A percentile compares a stretch with the other conserved stretches of the same genome.
phyloP scores from a whole-genome alignment of 2,797 vertebrate genomes.

The Gephyroberyx darwinii region DNA sequence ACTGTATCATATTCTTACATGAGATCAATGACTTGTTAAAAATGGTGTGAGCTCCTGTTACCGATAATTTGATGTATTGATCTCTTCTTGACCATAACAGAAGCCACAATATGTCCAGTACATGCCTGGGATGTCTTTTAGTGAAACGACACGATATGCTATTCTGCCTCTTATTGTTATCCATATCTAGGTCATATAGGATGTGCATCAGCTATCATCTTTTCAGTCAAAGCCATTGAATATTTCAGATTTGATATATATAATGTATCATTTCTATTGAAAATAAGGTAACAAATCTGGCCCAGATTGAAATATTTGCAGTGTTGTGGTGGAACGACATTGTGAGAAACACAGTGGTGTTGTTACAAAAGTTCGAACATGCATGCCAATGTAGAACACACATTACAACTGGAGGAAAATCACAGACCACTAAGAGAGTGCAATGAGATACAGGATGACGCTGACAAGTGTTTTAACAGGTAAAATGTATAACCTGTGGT shows the following conservation, averaged over 20 bases:
- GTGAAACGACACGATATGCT: slow-evolving; percentile 45
- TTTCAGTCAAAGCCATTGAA: slow-evolving; percentile 42
- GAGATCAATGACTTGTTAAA: slow-evolving; percentile 70
- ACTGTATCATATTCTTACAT: slow-evolving; percentile 61
- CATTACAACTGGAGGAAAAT: slow-evolving; percentile 2
- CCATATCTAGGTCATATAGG: slow-evolving; percentile 51
- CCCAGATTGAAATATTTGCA: slow-evolving; percentile 72
- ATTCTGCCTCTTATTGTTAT: slow-evolving; percentile 32
- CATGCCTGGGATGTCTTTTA: slow-evolving; percentile 39
- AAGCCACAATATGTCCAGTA: slow-evolving; percentile 53
- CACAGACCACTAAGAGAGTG: slow-evolving; percentile 3
- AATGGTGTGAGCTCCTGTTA: slow-evolving; percentile 69
- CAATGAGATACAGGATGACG: slow-evolving; percentile 28
- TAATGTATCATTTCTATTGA: slow-evolving; percentile 5
- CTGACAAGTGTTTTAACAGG: slow-evolving; percentile 39
- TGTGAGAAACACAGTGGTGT: slow-evolving; percentile 27
- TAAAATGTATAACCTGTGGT: slow-evolving; percentile 2
- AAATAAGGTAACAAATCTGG: slow-evolving; percentile 48
- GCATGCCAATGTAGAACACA: slow-evolving; percentile 47
- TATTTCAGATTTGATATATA: slow-evolving; percentile 13
- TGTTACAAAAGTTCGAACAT: slow-evolving; percentile 42
- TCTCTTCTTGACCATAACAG: slow-evolving; percentile 52
- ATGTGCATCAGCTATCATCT: slow-evolving; percentile 19
- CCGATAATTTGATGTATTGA: slow-evolving; percentile 76
- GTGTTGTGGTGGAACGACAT: slow-evolving; percentile 40